Conservation (phyloP, 1,140 invertebrate genomes). For the Bombyx mandarina region DNA sequence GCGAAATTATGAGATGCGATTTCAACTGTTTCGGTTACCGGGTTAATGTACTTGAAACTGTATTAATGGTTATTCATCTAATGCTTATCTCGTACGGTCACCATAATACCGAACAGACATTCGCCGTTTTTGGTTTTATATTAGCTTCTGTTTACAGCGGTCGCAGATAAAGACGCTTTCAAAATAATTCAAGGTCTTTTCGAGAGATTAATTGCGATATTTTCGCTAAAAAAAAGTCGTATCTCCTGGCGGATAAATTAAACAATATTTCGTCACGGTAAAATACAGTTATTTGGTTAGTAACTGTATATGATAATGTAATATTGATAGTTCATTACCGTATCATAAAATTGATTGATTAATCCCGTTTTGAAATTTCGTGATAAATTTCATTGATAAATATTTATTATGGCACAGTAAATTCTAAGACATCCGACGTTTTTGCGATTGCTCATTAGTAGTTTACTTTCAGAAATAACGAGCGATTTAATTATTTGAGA, state of each 20-base stretch:
- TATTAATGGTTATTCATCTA: not conserved
- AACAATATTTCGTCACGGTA: too few species aligned
- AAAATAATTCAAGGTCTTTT: too few species aligned
- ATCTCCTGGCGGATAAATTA: too few species aligned
- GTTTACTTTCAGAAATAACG: not conserved
- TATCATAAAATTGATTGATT: not conserved
- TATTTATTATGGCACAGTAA: conserved; percentile 1
- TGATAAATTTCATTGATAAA: not conserved
- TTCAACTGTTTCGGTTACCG: conserved; percentile 4
- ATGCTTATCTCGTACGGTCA: not conserved
- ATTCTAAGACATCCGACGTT: conserved; percentile 1
- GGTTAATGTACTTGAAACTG: conserved; percentile 4
- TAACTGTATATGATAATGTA: too few species aligned
- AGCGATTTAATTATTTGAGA: too few species aligned
- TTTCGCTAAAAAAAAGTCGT: too few species aligned
- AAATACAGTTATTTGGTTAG: too few species aligned
- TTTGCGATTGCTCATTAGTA: conserved; percentile 1
- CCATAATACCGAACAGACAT: not conserved
- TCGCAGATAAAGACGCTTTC: too few species aligned
- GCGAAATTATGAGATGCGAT: not conserved
- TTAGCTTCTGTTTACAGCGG: too few species aligned
- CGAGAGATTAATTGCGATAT: too few species aligned
- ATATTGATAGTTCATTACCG: not conserved
- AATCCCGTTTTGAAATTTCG: not conserved
- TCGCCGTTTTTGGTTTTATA: too few species aligned